Conservation (phyloP, 2,797 vertebrate genomes). For the Kryptopterus vitreolus region DNA sequence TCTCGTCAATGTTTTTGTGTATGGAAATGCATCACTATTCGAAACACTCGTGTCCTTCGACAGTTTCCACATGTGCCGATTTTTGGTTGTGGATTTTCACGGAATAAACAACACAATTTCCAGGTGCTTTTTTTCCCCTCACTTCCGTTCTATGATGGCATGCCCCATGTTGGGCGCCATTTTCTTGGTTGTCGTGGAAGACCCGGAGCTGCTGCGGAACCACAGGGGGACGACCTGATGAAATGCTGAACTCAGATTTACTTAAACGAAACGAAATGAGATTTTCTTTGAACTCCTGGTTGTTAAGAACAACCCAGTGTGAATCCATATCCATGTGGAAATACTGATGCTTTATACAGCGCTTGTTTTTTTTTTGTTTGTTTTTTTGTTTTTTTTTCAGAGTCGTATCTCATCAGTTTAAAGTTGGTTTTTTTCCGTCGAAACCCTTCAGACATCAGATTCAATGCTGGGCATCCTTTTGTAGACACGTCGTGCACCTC, state of each 20-base stretch:
- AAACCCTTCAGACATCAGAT: conserved; percentile 90
- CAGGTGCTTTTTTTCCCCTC: conserved; percentile 37
- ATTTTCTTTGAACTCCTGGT: conserved; percentile 34
- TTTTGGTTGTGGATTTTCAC: conserved; percentile 42
- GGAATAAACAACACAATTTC: conserved; percentile 32
- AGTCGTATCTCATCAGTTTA: conserved; percentile 24
- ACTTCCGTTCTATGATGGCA: conserved; percentile 18
- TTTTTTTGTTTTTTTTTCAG: background rate
- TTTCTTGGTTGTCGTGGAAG: conserved; percentile 52
- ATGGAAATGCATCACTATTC: background rate
- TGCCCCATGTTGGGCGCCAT: conserved; percentile 3
- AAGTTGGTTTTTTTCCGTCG: background rate
- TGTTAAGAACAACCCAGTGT: conserved; percentile 42
- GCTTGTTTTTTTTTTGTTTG: background rate
- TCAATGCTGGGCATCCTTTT: conserved; percentile 99
- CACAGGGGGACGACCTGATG: conserved; percentile 55
- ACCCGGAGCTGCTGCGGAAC: conserved; percentile 51
- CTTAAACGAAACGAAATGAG: conserved; percentile 42
- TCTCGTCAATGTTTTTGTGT: background rate
- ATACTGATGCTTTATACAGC: conserved; percentile 43
- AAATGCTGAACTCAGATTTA: conserved; percentile 40
- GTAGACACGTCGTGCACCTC: conserved; percentile 91
- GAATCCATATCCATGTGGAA: conserved; percentile 44
- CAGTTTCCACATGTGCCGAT: conserved; percentile 33
- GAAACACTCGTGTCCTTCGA: no score